Evolutionary conservation across 2,888 invertebrate species (phyloP), one percentile per base, ranked within the genome.

Genomic region (Graphium colonna): DNA sequence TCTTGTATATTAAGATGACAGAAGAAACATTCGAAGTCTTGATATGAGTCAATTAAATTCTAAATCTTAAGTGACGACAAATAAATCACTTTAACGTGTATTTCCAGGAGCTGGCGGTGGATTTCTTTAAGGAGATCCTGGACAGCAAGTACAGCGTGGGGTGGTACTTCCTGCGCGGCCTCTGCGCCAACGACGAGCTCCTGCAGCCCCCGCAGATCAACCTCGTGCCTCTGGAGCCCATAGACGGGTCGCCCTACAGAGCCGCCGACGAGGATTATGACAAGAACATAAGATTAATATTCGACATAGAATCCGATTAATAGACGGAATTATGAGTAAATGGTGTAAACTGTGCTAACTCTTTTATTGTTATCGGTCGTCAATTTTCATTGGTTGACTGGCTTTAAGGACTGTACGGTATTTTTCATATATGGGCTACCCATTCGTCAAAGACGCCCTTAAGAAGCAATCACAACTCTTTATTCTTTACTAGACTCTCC

Each of bases 61-160:
- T n/a, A n/a, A n/a, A n/a, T n/a, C n/a, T n/a, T n/a, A n/a, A n/a
- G n/a, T n/a, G n/a, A 26, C 26, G 4, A 51, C 18, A 41, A 46
- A 8, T 39, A 39, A 39, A 7, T 16, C 9, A 39, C 12, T 38
- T 7, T n/a, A 13, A 3, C 1, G 31, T 36, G 9, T 46, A 12
- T 51, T 31, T 7, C 3, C 74, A 93, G 92, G 69, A 71, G 41
- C 76, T 82, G 17, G 92, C 92, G 1, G 72, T 92, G 12, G 68
- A 77, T 33, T 90, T 92, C 73, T 93, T 91, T 75, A 84, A 84
- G 68, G 73, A 70, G 3, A 73, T 92, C 45, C 67, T 88, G 2
- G 67, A 70, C 2, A 88, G 89, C 68, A 90, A 92, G 67, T 77
- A 78, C 66, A 79, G 82, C 16, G 73, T 75, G 1, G 65, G 74